phyloP scores from a whole-genome alignment of 30 jellyfish, hydroid and myxozoan genomes.

The Aurelia aurita complex sp. Pacific region DNA sequence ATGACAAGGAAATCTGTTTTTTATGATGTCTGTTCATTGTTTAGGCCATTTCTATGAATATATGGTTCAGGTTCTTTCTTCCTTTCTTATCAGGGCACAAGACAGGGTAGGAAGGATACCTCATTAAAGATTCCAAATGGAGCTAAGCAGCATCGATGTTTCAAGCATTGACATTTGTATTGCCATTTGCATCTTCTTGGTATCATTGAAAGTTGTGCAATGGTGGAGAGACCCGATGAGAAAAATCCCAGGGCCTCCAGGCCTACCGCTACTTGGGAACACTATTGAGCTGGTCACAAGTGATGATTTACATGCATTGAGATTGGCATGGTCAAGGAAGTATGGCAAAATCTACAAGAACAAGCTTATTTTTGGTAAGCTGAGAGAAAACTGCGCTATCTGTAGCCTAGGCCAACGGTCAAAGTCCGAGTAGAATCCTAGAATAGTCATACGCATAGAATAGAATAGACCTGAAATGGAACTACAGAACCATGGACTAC shows the following conservation, averaged over 20 bases:
- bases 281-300: constrained; percentile 13
- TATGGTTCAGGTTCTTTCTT: no score
- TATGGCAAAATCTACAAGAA: constrained; percentile 42
- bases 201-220: not conserved
- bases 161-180: not conserved
- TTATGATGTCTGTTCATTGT: no score
- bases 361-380: constrained; percentile 36
- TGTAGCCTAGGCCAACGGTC: no score
- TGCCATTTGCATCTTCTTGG: not conserved
- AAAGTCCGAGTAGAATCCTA: no score
- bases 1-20: no score
- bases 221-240: constrained; percentile 48
- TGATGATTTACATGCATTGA: constrained; percentile 21
- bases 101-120: no score
- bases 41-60: no score
- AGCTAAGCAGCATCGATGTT: not conserved
- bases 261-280: constrained; percentile 46
- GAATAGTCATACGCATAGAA: no score
- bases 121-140: no score
- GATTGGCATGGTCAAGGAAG: constrained; percentile 26
- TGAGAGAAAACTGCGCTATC: not conserved
- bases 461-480: no score
- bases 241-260: constrained; percentile 47
- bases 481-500: no score
- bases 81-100: no score